Evolutionary conservation across 2,113 vertebrate genomes (phyloP), one percentile per base, ranked within the genome.

Genomic region (Pandion haliaetus): DNA sequence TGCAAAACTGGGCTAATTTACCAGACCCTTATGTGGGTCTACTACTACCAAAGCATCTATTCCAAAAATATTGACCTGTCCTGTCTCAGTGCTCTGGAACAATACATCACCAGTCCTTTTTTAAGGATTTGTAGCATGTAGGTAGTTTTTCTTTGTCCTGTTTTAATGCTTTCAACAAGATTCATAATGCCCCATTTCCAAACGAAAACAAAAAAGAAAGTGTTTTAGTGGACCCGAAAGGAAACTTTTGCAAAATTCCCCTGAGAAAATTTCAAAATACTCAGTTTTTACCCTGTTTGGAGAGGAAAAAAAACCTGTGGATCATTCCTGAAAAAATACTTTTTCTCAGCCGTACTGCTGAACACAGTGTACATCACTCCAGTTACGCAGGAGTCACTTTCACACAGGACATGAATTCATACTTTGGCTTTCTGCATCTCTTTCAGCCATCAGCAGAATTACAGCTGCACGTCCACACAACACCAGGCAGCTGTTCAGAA

Each of bases 361-460:
- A 59, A 47, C 31, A 45, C 13, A 25, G 18, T 6, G 29, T n/a
- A 40, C n/a, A 34, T 65, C 3, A 0, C 26, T 77, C 17, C 52
- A 32, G 44, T 26, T 89, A 38, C 1, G 0, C 16, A 69, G 42
- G 38, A 94, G 38, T 61, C 62, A 31, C 25, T 50, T 58, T 72
- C 0, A 0, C 32, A 70, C 55, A 78, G 79, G 36, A 57, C 36
- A 18, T 54, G 36, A 87, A 79, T 82, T 76, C 77, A 73, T 28
- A 49, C 31, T 67, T 82, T n/a, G 42, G 17, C 17, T 94, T 80
- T 80, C 89, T 79, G 26, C 45, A 49, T 50, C 45, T 76, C 86
- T 93, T 94, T 70, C 50, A 86, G 9, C 19, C 59, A 66, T 47
- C 74, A 82, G 50, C 63, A 81, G 55, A 91, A 94, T 80, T 91